phyloP scores from a whole-genome alignment of 2,113 vertebrate genomes.

The Varanus salvator region DNA sequence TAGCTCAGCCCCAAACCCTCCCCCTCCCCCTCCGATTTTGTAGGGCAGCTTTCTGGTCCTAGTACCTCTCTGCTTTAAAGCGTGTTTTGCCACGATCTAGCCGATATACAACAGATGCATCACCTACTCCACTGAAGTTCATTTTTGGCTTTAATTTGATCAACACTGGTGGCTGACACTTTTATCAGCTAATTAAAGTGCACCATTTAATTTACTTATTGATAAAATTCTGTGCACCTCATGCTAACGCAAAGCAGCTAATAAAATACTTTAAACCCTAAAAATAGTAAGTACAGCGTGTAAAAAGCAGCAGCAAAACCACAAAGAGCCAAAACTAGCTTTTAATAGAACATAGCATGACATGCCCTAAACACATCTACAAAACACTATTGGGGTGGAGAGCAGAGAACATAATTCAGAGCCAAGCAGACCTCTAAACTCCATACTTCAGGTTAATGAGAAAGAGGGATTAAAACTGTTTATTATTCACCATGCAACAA shows the following conservation, averaged over 20 bases:
- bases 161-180: neutral
- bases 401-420: neutral
- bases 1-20: neutral
- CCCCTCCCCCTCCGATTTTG: neutral
- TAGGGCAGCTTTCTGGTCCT: neutral
- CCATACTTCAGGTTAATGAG: neutral
- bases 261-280: no score
- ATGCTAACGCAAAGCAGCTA: neutral
- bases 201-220: neutral
- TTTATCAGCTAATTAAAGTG: neutral
- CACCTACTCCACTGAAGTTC: neutral
- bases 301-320: no score
- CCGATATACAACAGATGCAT: neutral
- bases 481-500: neutral
- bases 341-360: neutral
- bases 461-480: neutral
- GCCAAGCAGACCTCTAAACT: slow-evolving; percentile 19
- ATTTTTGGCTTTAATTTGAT: neutral
- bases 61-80: slow-evolving; percentile 12
- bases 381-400: neutral
- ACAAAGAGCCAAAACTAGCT: no score
- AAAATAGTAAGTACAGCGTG: no score
- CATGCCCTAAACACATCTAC: neutral
- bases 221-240: neutral
- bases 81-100: neutral